Conservation (phyloP, 1,140 invertebrate genomes). For the Saccostrea glomerata region DNA sequence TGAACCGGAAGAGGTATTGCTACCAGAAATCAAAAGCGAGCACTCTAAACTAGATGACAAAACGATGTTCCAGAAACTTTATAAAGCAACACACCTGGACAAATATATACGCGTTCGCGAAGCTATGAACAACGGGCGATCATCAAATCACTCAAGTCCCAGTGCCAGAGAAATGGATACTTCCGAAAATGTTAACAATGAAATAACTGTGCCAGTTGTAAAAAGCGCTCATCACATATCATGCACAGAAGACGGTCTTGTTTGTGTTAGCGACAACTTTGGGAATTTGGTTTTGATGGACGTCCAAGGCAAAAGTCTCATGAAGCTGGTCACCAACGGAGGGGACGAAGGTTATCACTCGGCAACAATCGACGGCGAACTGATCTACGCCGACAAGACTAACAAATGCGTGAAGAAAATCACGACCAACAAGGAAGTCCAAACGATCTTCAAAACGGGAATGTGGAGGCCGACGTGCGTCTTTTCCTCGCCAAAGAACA, state of each 20-base stretch:
- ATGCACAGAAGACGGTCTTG: background rate
- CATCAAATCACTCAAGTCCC: background rate
- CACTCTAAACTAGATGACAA: background rate
- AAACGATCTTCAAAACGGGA: slow-evolving; percentile 16
- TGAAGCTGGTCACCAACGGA: background rate
- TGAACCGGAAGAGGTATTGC: background rate
- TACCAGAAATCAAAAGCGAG: background rate
- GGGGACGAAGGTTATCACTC: slow-evolving; percentile 12
- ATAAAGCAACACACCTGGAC: background rate
- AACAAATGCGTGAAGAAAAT: slow-evolving; percentile 10
- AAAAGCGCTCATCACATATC: slow-evolving; percentile 12
- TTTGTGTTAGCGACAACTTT: background rate
- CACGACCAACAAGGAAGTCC: background rate
- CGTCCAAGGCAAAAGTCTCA: background rate
- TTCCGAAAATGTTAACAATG: background rate
- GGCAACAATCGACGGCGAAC: background rate
- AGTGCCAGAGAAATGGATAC: background rate
- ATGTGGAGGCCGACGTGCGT: slow-evolving; percentile 4
- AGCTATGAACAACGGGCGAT: background rate
- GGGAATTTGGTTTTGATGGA: slow-evolving; percentile 21
- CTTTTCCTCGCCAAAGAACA: slow-evolving; percentile 11
- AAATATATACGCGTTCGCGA: background rate
- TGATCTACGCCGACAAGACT: slow-evolving; percentile 17
- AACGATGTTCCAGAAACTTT: background rate
- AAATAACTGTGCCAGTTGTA: background rate